Percentiles rank a stretch among this genome's conserved stretches.
These are phyloP conservation scores for Cryptus viduatorius DNA, from an alignment of 2,888 invertebrate species.

Conservation along the genomic window DNA sequence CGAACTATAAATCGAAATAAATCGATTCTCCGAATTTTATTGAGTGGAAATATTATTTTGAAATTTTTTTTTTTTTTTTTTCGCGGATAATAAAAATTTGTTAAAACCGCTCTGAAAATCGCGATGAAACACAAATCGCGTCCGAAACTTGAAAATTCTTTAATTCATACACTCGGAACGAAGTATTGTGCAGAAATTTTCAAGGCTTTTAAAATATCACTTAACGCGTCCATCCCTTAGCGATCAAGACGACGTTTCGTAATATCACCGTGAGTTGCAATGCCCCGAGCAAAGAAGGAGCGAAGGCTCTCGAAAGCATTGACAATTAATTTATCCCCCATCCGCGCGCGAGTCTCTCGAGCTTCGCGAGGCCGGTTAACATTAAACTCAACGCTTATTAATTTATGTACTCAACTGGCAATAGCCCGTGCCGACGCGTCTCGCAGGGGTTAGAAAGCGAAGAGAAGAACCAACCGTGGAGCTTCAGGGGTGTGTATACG, in stretches of 20 bases:
- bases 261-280: not conserved
- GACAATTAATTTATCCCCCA: conserved; percentile 46
- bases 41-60: too few relatives aligned
- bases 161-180: too few relatives aligned
- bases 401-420: conserved; percentile 70
- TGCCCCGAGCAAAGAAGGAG: not conserved
- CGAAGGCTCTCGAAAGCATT: conserved; percentile 1
- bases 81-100: not conserved
- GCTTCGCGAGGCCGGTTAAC: conserved; percentile 19
- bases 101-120: not conserved
- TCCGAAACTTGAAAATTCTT: not conserved
- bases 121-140: too few relatives aligned
- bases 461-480: conserved; percentile 1
- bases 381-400: conserved; percentile 71
- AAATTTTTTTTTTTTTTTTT: too few relatives aligned
- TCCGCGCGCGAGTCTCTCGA: not conserved
- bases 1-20: too few relatives aligned
- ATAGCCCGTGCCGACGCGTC: not conserved
- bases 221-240: not conserved
- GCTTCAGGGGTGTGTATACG: conserved; percentile 51
- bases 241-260: not conserved
- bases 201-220: not conserved
- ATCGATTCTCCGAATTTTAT: too few relatives aligned
- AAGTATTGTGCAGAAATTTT: not conserved
- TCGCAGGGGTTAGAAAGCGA: conserved; percentile 66